Percentiles rank a stretch among this genome's conserved stretches.
phyloP scores from a whole-genome alignment of 2,113 vertebrate genomes.

The Pterophyllum scalare region DNA sequence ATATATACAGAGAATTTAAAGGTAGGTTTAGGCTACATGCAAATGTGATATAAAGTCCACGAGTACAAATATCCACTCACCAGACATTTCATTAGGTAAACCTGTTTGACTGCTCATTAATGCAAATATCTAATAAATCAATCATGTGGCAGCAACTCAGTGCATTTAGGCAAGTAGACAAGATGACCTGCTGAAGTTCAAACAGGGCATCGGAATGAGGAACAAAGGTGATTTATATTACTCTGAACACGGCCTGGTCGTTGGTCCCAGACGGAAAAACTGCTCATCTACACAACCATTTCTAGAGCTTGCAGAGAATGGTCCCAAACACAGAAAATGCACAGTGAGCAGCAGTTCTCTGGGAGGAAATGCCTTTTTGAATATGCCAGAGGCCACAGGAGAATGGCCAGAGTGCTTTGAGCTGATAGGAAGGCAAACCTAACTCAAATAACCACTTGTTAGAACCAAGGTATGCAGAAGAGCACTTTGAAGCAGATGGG shows the following conservation, averaged over 20 bases:
- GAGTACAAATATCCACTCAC: not conserved
- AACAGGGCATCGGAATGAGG: not conserved
- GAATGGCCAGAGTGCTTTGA: no score
- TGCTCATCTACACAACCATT: not conserved
- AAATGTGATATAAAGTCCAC: not conserved
- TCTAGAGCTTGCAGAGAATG: not conserved
- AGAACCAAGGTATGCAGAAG: no score
- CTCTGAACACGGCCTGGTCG: not conserved
- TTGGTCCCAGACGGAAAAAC: rapidly evolving
- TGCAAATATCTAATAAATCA: not conserved
- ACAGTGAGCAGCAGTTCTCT: not conserved
- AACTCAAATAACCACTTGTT: no score
- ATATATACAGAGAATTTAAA: not conserved
- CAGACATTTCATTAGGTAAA: not conserved
- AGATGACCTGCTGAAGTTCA: not conserved
- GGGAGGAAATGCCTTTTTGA: not conserved
- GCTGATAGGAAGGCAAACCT: no score
- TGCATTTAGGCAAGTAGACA: no score
- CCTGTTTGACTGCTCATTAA: not conserved
- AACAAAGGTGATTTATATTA: not conserved
- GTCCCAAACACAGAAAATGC: no score
- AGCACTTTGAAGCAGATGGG: not conserved
- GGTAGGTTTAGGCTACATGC: not conserved
- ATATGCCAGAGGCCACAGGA: not conserved
- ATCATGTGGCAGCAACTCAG: not conserved